These are phyloP conservation scores for Nesoenas mayeri DNA, from an alignment of 2,113 vertebrate species.

Conservation along the genomic window DNA sequence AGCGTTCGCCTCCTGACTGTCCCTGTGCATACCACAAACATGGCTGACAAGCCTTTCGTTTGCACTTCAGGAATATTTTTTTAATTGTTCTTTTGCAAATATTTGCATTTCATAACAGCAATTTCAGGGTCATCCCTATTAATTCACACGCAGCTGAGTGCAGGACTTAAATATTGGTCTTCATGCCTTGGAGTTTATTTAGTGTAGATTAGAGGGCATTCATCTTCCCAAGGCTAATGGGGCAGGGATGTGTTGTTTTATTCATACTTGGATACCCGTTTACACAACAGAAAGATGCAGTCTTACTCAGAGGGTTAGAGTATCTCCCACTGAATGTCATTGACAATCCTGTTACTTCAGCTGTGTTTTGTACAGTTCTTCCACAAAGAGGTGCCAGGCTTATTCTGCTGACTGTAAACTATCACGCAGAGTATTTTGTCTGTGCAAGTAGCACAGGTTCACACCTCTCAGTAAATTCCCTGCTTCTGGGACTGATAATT, in stretches of 20 bases:
- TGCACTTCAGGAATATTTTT: slow-evolving; percentile 54
- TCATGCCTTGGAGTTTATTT: slow-evolving; percentile 44
- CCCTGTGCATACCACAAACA: not conserved
- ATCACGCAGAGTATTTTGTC: not conserved
- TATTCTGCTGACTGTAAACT: not conserved
- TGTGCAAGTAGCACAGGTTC: not conserved
- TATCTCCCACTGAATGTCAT: not conserved
- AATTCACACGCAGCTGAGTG: slow-evolving; percentile 40
- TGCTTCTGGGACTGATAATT: not conserved
- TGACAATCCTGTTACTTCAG: slow-evolving; percentile 24
- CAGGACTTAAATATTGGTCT: slow-evolving; percentile 15
- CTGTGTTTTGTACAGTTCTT: slow-evolving; percentile 35
- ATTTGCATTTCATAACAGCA: slow-evolving; percentile 10
- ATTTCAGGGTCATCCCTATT: slow-evolving; percentile 40
- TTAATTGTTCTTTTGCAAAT: slow-evolving; percentile 35
- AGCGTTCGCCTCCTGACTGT: not conserved
- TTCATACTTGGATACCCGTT: slow-evolving; percentile 12
- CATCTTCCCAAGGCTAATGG: slow-evolving; percentile 50
- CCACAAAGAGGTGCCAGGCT: slow-evolving; percentile 34
- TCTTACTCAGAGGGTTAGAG: not conserved
- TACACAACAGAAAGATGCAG: slow-evolving; percentile 20
- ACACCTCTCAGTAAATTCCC: not conserved
- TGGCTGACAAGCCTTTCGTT: not conserved
- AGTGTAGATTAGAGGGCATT: slow-evolving; percentile 34
- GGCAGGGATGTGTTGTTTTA: slow-evolving; percentile 32